Evolutionary conservation across 2,888 invertebrate genomes (phyloP), one percentile per base, ranked within the genome.

Genomic region (Apamea monoglypha): DNA sequence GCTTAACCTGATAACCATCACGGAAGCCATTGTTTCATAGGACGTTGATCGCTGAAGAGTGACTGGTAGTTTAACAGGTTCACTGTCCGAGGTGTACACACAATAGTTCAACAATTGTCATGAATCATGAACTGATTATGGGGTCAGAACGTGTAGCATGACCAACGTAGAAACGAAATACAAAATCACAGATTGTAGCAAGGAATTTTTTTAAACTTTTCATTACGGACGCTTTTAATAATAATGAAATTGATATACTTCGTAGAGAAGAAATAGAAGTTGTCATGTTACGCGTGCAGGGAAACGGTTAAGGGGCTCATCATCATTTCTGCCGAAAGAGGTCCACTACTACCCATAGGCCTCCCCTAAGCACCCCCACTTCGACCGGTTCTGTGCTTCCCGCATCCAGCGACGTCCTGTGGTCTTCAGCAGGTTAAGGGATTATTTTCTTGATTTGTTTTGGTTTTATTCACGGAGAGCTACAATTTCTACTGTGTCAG

Each of bases 51-150:
- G 70, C 47, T 75, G 80, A 44, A 79, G 72, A 64, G 40, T 84
- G 75, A 85, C 81, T 56, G 47, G 74, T 71, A 12, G 75, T 67
- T 44, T 53, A 83, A 82, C 80, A 77, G 68, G 77, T 76, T 83
- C 53, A 53, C 12, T 80, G 75, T 66, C 16, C 47, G 53, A 64
- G 25, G n/a, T 32, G 7, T 7, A 25, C 32, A 59, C 7, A 32
- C 25, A 36, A n/a, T 18, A 25, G 47, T 78, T 40, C 2, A 64
- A 53, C 16, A 56, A 77, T 32, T 14, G 44, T 5, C 4, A 50
- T 82, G 66, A 66, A 82, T 66, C 56, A 29, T 21, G 14, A 14
- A 21, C 36, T n/a, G 50, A 63, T 44, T 53, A n/a, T 40, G 14
- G 21, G 40, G 61, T 36, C 74, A 59, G 18, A 5, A n/a, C 2